Evolutionary conservation across 1,140 invertebrate genomes (phyloP).

Genomic region (Camponotus vicinus): DNA sequence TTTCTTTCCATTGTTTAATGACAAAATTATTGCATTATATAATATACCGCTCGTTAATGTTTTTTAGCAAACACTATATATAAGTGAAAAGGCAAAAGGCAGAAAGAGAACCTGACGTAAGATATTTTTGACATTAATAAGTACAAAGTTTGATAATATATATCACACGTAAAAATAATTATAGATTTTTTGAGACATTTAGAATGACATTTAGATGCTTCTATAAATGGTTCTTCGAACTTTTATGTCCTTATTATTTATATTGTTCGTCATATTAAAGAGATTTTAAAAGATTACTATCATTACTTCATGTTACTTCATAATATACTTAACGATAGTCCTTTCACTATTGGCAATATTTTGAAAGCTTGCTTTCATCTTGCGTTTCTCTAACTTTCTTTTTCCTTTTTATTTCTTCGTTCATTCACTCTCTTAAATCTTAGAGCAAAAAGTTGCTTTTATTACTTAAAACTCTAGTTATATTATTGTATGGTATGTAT

Average conservation of each 20-base stretch:
- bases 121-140: background rate
- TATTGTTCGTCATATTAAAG: slow-evolving; percentile 13
- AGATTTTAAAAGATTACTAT: background rate
- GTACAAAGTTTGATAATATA: slow-evolving; percentile 10
- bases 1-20: slow-evolving; percentile 8
- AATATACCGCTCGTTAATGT: background rate
- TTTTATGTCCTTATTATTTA: background rate
- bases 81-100: background rate
- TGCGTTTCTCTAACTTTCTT: background rate
- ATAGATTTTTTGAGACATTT: background rate
- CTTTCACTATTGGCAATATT: slow-evolving; percentile 26
- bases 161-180: background rate
- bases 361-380: slow-evolving; percentile 31
- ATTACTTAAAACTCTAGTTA: background rate
- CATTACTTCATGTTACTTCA: background rate
- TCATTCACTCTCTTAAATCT: slow-evolving; percentile 21
- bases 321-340: background rate
- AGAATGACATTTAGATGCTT: background rate
- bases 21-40: background rate
- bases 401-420: background rate
- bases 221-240: background rate
- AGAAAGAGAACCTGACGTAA: background rate
- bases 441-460: background rate
- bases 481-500: background rate
- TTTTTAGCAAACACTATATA: background rate